These are phyloP conservation scores for Acleris laterana DNA, from an alignment of 2,888 invertebrate species.

Conservation along the genomic window DNA sequence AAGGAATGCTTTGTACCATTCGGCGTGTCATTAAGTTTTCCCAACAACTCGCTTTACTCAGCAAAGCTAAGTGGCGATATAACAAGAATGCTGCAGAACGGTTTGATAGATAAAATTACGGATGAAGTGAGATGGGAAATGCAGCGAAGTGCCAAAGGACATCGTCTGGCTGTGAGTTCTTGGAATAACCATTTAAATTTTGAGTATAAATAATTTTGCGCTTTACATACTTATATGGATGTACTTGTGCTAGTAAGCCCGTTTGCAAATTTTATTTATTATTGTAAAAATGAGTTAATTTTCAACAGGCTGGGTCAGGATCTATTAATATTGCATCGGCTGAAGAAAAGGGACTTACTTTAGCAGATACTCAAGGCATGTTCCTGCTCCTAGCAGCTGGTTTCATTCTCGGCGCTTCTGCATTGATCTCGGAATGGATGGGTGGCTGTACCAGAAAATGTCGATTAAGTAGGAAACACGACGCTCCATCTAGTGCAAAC, in stretches of 20 bases:
- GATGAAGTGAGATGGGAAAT: conserved; percentile 90
- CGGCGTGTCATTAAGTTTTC: conserved; percentile 87
- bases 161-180: conserved; percentile 84
- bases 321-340: conserved; percentile 71
- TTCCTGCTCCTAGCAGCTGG: conserved; percentile 89
- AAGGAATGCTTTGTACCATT: conserved; percentile 90
- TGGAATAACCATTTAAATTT: background rate
- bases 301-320: conserved; percentile 72
- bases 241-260: too few relatives aligned
- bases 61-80: conserved; percentile 86
- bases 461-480: conserved; percentile 51
- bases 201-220: too few relatives aligned
- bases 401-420: conserved; percentile 85
- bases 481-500: conserved; percentile 43
- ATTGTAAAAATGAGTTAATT: too few relatives aligned
- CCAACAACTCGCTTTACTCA: conserved; percentile 86
- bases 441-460: conserved; percentile 88
- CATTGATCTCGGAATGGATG: conserved; percentile 88
- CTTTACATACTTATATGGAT: too few relatives aligned
- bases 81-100: conserved; percentile 86
- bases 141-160: conserved; percentile 86
- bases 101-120: conserved; percentile 87
- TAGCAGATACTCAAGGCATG: conserved; percentile 93
- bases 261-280: too few relatives aligned
- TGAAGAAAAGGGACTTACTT: conserved; percentile 89